These are phyloP conservation scores for Helicorthomorpha holstii DNA, from an alignment of 1,140 invertebrate genomes.

Conservation along the genomic window DNA sequence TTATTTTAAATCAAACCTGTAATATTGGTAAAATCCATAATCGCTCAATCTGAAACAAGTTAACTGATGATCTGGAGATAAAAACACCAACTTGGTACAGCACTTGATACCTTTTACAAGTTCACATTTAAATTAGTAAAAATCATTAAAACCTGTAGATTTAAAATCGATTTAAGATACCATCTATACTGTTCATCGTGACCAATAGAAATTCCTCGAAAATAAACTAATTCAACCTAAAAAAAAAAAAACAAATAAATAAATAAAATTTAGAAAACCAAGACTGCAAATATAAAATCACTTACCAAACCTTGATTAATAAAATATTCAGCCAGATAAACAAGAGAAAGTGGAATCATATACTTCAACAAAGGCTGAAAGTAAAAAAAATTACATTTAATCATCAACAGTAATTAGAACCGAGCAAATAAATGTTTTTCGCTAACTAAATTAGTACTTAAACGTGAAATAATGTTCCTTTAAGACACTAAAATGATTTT, in stretches of 20 bases:
- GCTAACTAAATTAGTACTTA: too few relatives aligned
- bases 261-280: slow-evolving; percentile 7
- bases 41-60: slow-evolving; percentile 44
- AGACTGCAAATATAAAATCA: slow-evolving; percentile 4
- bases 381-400: too few relatives aligned
- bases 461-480: too few relatives aligned
- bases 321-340: slow-evolving; percentile 77
- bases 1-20: slow-evolving; percentile 41
- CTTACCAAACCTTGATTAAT: slow-evolving; percentile 77
- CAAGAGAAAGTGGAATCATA: slow-evolving; percentile 46
- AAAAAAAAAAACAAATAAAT: slow-evolving; percentile 19
- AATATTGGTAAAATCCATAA: slow-evolving; percentile 60
- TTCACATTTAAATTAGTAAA: too few relatives aligned
- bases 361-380: too few relatives aligned
- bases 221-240: slow-evolving; percentile 59
- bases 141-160: too few relatives aligned
- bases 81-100: slow-evolving; percentile 80
- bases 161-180: too few relatives aligned
- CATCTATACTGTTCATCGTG: slow-evolving; percentile 56
- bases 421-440: too few relatives aligned
- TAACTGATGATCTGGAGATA: slow-evolving; percentile 66
- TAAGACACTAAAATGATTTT: too few relatives aligned
- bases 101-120: slow-evolving; percentile 48
- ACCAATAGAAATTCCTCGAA: slow-evolving; percentile 43
- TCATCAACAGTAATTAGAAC: too few relatives aligned